Conservation (phyloP, 2,113 vertebrate species). For the Carettochelys insculpta region DNA sequence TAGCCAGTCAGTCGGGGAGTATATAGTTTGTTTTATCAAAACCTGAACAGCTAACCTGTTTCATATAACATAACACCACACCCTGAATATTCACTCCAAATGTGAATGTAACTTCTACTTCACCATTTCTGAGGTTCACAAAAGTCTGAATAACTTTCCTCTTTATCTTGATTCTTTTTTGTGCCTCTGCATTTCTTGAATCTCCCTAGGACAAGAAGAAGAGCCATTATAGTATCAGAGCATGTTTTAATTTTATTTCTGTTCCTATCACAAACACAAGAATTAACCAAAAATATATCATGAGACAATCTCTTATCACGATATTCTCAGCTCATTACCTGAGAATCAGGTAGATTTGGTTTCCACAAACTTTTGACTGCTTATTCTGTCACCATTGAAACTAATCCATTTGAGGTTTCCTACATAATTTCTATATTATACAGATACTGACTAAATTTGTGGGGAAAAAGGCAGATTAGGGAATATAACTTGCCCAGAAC, state of each 20-base stretch:
- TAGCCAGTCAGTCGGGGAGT: conserved; percentile 55
- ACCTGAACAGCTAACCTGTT: conserved; percentile 12
- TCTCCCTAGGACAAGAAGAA: not conserved
- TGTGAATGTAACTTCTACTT: not conserved
- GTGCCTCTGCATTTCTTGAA: not conserved
- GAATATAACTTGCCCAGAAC: conserved; percentile 4
- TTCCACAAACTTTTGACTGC: conserved; percentile 55
- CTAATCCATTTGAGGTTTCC: conserved; percentile 54
- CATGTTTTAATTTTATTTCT: not conserved
- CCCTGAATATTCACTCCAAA: conserved; percentile 36
- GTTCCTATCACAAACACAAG: conserved; percentile 23
- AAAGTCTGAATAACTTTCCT: not conserved
- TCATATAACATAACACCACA: not conserved
- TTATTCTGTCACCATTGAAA: conserved; percentile 55
- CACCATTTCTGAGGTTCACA: not conserved
- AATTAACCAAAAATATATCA: not conserved
- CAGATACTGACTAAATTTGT: conserved; percentile 32
- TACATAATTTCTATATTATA: conserved; percentile 40
- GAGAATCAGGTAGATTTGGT: conserved; percentile 60
- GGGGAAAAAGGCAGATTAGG: conserved; percentile 10
- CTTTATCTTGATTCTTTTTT: conserved; percentile 1
- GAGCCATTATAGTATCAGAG: conserved; percentile 1
- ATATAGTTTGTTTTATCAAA: conserved; percentile 47
- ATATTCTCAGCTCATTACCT: conserved; percentile 65
- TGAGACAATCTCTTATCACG: conserved; percentile 50